Evolutionary conservation across 2,888 invertebrate genomes (phyloP), one percentile per base, ranked within the genome.

Genomic region (Eupithecia dodoneata): DNA sequence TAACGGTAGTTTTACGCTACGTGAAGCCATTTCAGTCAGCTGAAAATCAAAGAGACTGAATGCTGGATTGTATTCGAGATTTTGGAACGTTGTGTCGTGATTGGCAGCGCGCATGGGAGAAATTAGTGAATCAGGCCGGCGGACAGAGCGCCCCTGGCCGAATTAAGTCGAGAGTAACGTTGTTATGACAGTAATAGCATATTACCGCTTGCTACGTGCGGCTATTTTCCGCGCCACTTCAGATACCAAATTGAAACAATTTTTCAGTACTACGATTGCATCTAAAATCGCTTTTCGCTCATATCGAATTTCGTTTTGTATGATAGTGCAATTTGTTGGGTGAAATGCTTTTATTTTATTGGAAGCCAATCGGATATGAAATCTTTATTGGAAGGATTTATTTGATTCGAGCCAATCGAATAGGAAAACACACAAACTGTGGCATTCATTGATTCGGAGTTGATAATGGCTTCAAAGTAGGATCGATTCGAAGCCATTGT

Each of bases 121-220:
- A 90, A 87, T 88, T 83, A 86, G 84, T 81, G 87, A 90, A 92
- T 91, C 89, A 87, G 90, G 86, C 83, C 85, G 88, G 84, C 85
- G 85, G 87, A 81, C 84, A 82, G 83, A 85, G 82, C 83, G 92
- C 93, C 89, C 86, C 86, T 83, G 92, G 94, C 91, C 82, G 88
- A 93, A 94, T 94, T 93, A 93, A 93, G 92, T 92, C 89, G 92
- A 91, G 90, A 92, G 92, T 94, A 94, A 94, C 90, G 87, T 89
- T 91, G 94, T 94, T 94, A 94, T 89, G 90, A 87, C 87, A 87
- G 88, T 93, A 92, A 93, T 94, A 87, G 91, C 90, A 87, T 92
- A 93, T 92, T 92, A 93, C 90, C 87, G 90, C 84, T 86, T 87
- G 89, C 86, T 89, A 85, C 88, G 88, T 87, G 89, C 89, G 87